phyloP scores from a whole-genome alignment of 2,888 invertebrate species.

The Nezara viridula region DNA sequence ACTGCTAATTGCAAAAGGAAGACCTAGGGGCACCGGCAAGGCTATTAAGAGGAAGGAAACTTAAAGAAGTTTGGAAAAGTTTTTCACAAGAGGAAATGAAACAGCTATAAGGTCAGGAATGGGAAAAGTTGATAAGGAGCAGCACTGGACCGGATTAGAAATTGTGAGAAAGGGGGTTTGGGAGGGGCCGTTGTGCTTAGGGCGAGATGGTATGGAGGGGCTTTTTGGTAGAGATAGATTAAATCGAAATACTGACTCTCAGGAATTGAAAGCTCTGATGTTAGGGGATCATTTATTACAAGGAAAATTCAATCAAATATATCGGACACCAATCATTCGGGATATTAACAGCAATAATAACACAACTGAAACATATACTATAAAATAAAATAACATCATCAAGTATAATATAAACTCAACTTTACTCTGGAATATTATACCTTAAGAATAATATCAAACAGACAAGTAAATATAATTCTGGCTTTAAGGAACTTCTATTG shows the following conservation, averaged over 20 bases:
- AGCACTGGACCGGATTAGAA: constrained; percentile 31
- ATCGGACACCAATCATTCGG: too few relatives aligned
- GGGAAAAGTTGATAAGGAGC: constrained; percentile 49
- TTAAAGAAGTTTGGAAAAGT: constrained; percentile 39
- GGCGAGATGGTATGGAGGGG: not conserved
- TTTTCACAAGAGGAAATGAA: constrained; percentile 43
- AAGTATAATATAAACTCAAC: too few relatives aligned
- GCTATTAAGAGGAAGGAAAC: constrained; percentile 42
- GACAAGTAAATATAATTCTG: too few relatives aligned
- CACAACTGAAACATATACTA: too few relatives aligned
- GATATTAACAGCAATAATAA: too few relatives aligned
- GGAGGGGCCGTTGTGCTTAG: not conserved
- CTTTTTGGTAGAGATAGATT: not conserved
- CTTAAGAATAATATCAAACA: too few relatives aligned
- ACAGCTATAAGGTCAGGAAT: constrained; percentile 47
- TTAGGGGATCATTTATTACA: not conserved
- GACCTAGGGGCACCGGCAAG: not conserved
- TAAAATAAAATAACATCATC: too few relatives aligned
- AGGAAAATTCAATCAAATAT: too few relatives aligned
- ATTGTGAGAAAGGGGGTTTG: not conserved
- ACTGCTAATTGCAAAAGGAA: constrained; percentile 29
- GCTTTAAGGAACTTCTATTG: too few relatives aligned
- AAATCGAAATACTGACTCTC: not conserved
- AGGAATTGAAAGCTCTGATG: not conserved
- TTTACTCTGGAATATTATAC: too few relatives aligned